A percentile compares a stretch with the other conserved stretches of the same genome.
These are phyloP conservation scores for Propithecus perrieri DNA, from an alignment of 2,797 vertebrate genomes.

Conservation along the genomic window DNA sequence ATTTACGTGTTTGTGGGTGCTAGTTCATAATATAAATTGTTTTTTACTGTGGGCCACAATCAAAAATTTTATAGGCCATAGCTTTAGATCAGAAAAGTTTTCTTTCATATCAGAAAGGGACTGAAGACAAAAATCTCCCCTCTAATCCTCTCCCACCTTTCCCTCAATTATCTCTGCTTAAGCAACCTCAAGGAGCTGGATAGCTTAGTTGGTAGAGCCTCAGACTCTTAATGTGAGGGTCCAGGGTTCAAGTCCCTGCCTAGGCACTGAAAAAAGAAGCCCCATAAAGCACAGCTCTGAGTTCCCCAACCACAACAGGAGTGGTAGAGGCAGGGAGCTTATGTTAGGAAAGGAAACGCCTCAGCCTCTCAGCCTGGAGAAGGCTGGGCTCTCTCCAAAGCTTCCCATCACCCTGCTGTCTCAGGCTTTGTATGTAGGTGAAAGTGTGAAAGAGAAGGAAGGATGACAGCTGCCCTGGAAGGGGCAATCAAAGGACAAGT, in stretches of 20 bases:
- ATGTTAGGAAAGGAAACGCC: background rate
- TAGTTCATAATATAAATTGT: background rate
- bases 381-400: background rate
- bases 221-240: background rate
- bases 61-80: background rate
- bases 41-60: background rate
- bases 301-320: background rate
- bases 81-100: background rate
- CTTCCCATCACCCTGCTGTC: too few relatives aligned
- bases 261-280: background rate
- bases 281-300: background rate
- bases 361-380: background rate
- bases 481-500: background rate
- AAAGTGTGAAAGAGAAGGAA: background rate
- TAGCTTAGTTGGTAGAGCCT: background rate
- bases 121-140: background rate
- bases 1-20: background rate
- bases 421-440: background rate
- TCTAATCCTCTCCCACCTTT: background rate
- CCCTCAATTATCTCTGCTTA: background rate
- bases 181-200: background rate
- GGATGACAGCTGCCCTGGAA: background rate
- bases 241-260: background rate
- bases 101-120: background rate
- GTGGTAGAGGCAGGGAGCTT: background rate